Base-by-base conservation (phyloP, 1,140 invertebrate genomes). In the Vanessa atalanta region DNA sequence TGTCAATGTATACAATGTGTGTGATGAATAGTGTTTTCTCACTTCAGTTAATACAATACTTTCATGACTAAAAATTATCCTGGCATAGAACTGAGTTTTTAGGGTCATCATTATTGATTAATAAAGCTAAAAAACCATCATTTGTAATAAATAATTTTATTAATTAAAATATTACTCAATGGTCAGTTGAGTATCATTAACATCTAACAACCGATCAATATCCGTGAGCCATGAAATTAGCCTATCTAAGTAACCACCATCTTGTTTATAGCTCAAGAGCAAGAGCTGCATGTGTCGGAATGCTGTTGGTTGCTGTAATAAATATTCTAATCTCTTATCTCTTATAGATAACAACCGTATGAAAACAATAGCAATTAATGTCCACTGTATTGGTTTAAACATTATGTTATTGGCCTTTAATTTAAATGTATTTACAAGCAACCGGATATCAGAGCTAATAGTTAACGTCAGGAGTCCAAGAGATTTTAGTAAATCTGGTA, bases 351-450 rank as follows among this genome's bases (percentile, higher is more conserved):
- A 87, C 76, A 95, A 87, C 76, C 93, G 92, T 53, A 94, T 88
- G 75, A 95, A 87, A 26, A 94, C 86, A 65, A 95, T 84, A 11
- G 92, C 91, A 60, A 94, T 93, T 64, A 94, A 83, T 72, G 87
- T 94, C 94, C 94, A 94, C 72, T 94, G 90, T 37, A 91, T 81
- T 0, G 93, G 93, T 75, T 94, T 94, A 74, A 95, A 95, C 79
- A 93, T 93, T 20, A 95, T 94, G 81, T 95, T 95, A 76, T 94
- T 88, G 7, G 95, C 92, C 80, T 92, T 93, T 47, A 95, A 87
- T 75, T 91, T 93, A 76, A 95, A 95, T 47, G 94, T 95, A 76
- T 93, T 93, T 7, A 95, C 92, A 50, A 95, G 83, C 20, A 92
- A 73, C 15, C 92, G 82, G 0, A 95, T 77, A 77, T 95, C 94